phyloP scores from a whole-genome alignment of 2,888 invertebrate species.

The Andrena bucephala region DNA sequence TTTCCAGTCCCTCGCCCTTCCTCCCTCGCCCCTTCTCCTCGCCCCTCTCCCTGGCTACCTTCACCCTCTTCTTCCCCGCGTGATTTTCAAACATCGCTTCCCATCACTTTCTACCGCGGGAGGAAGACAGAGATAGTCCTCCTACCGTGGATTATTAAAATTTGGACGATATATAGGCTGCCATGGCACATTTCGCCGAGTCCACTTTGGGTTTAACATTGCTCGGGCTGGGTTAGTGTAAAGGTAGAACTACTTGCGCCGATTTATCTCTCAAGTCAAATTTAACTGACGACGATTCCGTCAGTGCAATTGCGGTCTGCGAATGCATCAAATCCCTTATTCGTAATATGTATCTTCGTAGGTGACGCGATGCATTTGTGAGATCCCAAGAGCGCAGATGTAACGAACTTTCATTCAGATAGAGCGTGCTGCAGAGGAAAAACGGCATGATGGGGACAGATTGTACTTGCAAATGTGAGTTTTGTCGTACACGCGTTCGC shows the following conservation, averaged over 20 bases:
- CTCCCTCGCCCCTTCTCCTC: constrained; percentile 37
- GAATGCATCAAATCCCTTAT: too few species aligned
- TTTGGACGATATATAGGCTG: too few species aligned
- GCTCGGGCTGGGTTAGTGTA: too few species aligned
- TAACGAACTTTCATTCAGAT: background rate
- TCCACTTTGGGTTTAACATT: too few species aligned
- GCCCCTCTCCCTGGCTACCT: constrained; percentile 20
- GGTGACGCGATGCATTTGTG: too few species aligned
- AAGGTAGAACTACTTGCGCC: too few species aligned
- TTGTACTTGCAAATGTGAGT: constrained; percentile 32
- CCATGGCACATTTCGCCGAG: too few species aligned
- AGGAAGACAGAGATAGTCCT: background rate
- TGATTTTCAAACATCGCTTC: constrained; percentile 33
- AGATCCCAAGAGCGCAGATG: background rate
- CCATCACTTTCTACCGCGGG: constrained; percentile 11
- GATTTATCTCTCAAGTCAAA: too few species aligned
- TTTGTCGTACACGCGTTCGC: constrained; percentile 10
- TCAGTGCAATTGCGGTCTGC: too few species aligned
- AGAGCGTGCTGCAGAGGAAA: constrained; percentile 1
- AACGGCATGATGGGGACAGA: constrained; percentile 17
- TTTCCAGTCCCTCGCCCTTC: constrained; percentile 66
- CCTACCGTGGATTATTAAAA: constrained; percentile 15
- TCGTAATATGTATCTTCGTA: too few species aligned
- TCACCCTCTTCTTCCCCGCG: constrained; percentile 19
- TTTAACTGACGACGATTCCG: too few species aligned